Conservation (phyloP, 2,113 vertebrate species). For the Eptatretus burgeri region DNA sequence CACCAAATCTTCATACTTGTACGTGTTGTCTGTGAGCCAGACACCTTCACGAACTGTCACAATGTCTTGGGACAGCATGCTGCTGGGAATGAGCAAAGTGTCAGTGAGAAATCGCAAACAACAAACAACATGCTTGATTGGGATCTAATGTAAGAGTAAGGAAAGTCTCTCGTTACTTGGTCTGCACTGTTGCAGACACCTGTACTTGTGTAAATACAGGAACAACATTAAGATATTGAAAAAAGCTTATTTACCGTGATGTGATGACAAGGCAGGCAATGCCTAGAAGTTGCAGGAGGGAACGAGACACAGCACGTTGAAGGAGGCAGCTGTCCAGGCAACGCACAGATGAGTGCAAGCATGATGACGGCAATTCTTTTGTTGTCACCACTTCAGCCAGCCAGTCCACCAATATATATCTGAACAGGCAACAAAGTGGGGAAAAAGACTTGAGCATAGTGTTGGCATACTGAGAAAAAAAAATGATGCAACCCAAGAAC, state of each 20-base stretch:
- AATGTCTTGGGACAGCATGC: conserved; percentile 74
- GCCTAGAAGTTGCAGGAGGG: conserved; percentile 54
- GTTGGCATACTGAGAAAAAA: too few species aligned
- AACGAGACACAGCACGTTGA: conserved; percentile 37
- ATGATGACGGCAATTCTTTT: conserved; percentile 79
- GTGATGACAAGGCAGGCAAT: conserved; percentile 97
- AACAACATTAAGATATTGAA: too few species aligned
- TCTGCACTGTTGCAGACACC: too few species aligned
- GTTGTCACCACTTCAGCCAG: conserved; percentile 84
- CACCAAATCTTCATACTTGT: conserved; percentile 86
- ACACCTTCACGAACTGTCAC: conserved; percentile 80
- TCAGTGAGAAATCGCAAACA: too few species aligned
- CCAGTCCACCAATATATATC: conserved; percentile 91
- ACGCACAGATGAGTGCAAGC: conserved; percentile 56
- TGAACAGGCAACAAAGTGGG: conserved; percentile 12
- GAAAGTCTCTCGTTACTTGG: too few species aligned
- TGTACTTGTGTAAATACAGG: too few species aligned
- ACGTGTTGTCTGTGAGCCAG: conserved; percentile 93
- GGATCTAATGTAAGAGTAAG: too few species aligned
- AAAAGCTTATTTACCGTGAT: conserved; percentile 32
- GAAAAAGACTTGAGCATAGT: too few species aligned
- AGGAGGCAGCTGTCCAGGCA: conserved; percentile 69
- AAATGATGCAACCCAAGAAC: too few species aligned
- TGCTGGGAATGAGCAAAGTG: conserved; percentile 10
- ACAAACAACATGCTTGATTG: too few species aligned